Conservation (phyloP, 64 coral and sea anemone species). For the Montipora cactus region DNA sequence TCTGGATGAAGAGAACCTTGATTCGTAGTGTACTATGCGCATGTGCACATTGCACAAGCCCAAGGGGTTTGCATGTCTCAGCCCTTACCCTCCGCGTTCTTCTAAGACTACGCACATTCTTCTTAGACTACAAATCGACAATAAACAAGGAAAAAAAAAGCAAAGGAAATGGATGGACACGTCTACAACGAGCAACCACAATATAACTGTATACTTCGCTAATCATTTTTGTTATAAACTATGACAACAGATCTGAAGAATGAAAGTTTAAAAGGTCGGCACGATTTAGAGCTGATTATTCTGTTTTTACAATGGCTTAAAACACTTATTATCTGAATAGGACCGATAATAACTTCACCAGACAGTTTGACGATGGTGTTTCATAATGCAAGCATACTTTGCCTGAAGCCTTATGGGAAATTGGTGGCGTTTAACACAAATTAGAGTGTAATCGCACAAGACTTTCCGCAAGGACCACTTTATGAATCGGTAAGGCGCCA, state of each 20-base stretch:
- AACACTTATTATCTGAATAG: not conserved
- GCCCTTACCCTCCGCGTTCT: too few species aligned
- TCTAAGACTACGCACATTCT: too few species aligned
- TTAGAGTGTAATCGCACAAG: not conserved
- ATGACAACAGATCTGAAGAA: not conserved
- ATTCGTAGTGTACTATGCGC: not conserved
- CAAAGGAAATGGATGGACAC: too few species aligned
- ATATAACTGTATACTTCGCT: not conserved
- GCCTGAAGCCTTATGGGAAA: not conserved
- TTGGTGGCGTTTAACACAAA: not conserved
- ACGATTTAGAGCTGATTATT: not conserved
- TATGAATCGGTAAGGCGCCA: not conserved
- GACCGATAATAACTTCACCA: not conserved
- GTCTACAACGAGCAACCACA: not conserved
- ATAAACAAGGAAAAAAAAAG: too few species aligned
- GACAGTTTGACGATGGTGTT: not conserved
- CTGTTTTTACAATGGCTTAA: not conserved
- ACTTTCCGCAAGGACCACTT: not conserved
- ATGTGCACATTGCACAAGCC: not conserved
- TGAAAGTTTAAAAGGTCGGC: not conserved
- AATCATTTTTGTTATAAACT: not conserved
- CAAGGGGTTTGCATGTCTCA: not conserved
- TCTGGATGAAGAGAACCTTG: too few species aligned
- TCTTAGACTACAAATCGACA: too few species aligned
- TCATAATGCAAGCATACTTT: conserved; percentile 1